Percentiles rank a stretch among this genome's conserved stretches.
Evolutionary conservation across 2,113 vertebrate genomes (phyloP).

Genomic region (Epinephelus cyanopodus): DNA sequence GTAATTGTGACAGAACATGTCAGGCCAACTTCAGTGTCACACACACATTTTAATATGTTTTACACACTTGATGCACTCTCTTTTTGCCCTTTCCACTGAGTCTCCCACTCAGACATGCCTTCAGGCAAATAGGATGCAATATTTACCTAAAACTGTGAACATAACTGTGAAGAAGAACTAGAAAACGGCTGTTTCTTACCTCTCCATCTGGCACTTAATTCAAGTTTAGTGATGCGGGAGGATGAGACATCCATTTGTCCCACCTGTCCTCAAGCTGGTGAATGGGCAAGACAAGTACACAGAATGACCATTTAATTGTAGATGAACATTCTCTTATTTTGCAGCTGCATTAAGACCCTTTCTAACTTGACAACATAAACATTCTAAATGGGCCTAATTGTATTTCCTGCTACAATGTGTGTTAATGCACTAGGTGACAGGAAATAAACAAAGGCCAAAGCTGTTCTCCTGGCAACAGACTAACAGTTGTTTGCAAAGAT

Average conservation of each 20-base stretch:
- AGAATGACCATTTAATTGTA: background rate
- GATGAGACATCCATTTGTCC: slow-evolving; percentile 18
- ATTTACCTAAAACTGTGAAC: slow-evolving; percentile 28
- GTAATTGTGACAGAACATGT: background rate
- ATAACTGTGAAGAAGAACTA: slow-evolving; percentile 11
- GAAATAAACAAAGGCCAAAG: too few relatives aligned
- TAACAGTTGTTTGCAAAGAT: background rate
- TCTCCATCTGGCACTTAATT: slow-evolving; percentile 26
- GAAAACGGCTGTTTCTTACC: slow-evolving; percentile 9
- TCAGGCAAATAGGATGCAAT: slow-evolving; percentile 31
- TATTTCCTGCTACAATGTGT: too few relatives aligned
- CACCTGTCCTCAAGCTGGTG: slow-evolving; percentile 23
- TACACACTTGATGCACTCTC: background rate
- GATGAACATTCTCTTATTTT: background rate
- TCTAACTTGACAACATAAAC: too few relatives aligned
- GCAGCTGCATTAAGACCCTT: background rate
- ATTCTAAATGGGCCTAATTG: too few relatives aligned
- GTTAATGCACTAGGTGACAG: too few relatives aligned
- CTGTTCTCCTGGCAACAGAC: too few relatives aligned
- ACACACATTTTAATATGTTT: background rate
- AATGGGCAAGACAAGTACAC: background rate
- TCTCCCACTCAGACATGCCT: slow-evolving; percentile 18
- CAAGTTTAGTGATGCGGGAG: background rate
- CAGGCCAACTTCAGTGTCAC: background rate
- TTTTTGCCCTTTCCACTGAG: background rate